These are phyloP conservation scores for Phyllostomus discolor DNA, from an alignment of 2,113 vertebrate genomes.

Conservation along the genomic window DNA sequence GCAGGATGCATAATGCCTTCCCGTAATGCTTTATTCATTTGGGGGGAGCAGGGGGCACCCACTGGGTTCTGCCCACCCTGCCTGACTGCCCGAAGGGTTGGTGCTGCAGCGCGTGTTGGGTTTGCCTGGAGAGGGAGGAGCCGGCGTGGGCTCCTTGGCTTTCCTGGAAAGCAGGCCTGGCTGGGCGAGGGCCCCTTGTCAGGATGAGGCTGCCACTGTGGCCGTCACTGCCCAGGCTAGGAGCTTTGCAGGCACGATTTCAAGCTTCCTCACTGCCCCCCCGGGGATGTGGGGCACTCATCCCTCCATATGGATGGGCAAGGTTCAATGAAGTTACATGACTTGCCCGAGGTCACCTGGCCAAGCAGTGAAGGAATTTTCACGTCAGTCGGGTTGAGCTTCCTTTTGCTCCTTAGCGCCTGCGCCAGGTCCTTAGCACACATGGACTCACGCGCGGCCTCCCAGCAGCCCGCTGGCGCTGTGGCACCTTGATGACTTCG, in stretches of 20 bases:
- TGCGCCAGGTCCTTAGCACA: background rate
- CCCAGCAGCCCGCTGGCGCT: background rate
- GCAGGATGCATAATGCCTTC: background rate
- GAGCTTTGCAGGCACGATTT: background rate
- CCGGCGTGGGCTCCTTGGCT: background rate
- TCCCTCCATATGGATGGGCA: background rate
- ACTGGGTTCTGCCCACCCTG: background rate
- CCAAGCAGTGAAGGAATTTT: background rate
- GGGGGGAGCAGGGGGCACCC: background rate
- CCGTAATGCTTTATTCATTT: constrained; percentile 55
- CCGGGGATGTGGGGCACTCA: background rate
- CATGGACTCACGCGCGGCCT: background rate
- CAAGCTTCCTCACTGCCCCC: background rate
- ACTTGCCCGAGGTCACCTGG: background rate
- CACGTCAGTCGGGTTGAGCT: background rate
- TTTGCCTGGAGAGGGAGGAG: background rate
- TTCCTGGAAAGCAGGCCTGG: background rate
- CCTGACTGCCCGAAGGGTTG: background rate
- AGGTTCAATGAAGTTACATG: background rate
- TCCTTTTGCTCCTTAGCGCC: background rate
- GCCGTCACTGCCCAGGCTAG: background rate
- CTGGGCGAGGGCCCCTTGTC: background rate
- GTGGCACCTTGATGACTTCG: background rate
- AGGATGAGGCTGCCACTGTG: background rate
- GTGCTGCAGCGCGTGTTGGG: background rate